Evolutionary conservation across 2,797 vertebrate species (phyloP).

Genomic region (Dendrocincla fuliginosa): DNA sequence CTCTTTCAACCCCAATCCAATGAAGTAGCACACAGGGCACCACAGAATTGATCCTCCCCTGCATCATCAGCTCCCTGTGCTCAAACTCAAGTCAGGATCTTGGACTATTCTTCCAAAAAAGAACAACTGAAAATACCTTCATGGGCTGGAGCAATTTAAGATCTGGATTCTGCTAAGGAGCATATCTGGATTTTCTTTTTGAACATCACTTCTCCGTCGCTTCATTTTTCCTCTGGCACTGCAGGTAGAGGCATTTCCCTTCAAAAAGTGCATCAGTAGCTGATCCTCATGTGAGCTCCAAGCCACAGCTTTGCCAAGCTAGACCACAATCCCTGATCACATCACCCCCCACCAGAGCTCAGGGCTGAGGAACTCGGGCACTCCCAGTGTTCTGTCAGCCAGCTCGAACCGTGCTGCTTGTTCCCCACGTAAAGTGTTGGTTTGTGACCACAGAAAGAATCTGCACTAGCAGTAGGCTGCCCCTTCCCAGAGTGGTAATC

Average conservation of each 20-base stretch:
- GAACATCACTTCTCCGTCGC: neutral
- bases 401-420: neutral
- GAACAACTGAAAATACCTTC: neutral
- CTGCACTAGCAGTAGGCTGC: neutral
- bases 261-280: neutral
- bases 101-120: neutral
- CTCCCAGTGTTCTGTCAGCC: neutral
- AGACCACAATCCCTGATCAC: neutral
- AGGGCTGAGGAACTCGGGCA: neutral
- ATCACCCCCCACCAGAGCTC: neutral
- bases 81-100: neutral
- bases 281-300: neutral
- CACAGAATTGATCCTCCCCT: neutral
- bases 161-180: neutral
- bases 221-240: neutral
- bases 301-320: neutral
- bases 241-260: neutral
- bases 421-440: neutral
- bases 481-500: neutral
- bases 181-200: neutral
- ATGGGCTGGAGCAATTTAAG: neutral
- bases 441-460: neutral
- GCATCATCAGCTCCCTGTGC: neutral
- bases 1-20: neutral
- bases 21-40: neutral